Evolutionary conservation across 2,888 invertebrate species (phyloP).

Genomic region (Colletes collaris): DNA sequence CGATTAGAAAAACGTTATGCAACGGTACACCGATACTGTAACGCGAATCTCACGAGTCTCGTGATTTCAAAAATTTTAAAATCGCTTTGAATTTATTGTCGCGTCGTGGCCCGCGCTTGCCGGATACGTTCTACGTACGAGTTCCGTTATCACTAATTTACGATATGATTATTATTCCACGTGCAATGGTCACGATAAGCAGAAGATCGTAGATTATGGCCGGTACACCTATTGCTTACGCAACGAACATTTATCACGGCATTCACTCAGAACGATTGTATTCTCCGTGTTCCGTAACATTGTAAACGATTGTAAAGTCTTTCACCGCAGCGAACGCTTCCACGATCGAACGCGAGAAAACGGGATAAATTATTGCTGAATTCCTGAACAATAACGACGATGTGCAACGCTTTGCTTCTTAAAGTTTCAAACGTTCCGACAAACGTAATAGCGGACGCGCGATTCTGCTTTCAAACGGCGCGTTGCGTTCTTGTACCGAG

Average conservation of each 20-base stretch:
- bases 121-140: conserved; percentile 26
- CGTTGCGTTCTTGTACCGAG: not conserved
- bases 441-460: not conserved
- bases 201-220: conserved; percentile 57
- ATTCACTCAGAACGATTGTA: conserved; percentile 35
- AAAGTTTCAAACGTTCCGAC: not conserved
- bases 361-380: conserved; percentile 6
- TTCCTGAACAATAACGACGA: not conserved
- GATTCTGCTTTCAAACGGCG: not conserved
- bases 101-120: not conserved
- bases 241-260: conserved; percentile 38
- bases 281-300: conserved; percentile 26
- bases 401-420: not conserved
- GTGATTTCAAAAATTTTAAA: conserved; percentile 2
- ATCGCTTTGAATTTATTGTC: conserved; percentile 14
- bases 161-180: conserved; percentile 51
- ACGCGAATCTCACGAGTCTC: not conserved
- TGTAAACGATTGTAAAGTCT: conserved; percentile 24
- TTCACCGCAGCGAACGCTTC: conserved; percentile 18
- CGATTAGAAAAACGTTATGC: not conserved
- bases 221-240: conserved; percentile 49
- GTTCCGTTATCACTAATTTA: conserved; percentile 65
- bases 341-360: conserved; percentile 12
- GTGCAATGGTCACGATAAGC: conserved; percentile 54
- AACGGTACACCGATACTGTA: not conserved